A percentile compares a stretch with the other conserved stretches of the same genome.
phyloP scores from a whole-genome alignment of 2,888 invertebrate species.

The Agrochola lota region DNA sequence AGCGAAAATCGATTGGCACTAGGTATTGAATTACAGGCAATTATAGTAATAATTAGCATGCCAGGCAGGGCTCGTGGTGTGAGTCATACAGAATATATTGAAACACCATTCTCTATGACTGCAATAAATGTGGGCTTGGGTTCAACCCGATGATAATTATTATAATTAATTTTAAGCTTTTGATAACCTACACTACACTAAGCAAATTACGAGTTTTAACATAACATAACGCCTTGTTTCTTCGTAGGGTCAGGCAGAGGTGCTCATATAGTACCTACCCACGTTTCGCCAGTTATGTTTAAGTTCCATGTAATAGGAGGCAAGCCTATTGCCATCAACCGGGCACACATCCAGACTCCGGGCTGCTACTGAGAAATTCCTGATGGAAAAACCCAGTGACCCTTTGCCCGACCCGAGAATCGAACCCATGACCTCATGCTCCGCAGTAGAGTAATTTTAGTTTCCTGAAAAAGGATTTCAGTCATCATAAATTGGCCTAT shows the following conservation, averaged over 20 bases:
- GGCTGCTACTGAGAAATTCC: too few species aligned
- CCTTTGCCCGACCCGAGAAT: too few species aligned
- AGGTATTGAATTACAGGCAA: constrained; percentile 1
- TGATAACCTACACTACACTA: not conserved
- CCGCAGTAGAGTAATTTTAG: not conserved
- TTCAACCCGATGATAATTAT: not conserved
- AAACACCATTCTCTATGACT: not conserved
- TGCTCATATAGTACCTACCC: too few species aligned
- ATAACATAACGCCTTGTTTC: too few species aligned
- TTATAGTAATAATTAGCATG: constrained; percentile 1
- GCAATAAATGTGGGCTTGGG: constrained; percentile 4
- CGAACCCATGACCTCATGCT: too few species aligned
- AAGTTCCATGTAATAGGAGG: too few species aligned
- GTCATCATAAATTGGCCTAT: not conserved
- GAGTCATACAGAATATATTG: constrained; percentile 12
- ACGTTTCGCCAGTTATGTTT: too few species aligned
- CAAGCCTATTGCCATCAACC: too few species aligned
- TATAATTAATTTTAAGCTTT: not conserved
- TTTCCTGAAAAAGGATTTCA: not conserved
- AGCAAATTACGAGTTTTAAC: not conserved
- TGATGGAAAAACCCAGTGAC: too few species aligned
- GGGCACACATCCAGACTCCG: too few species aligned
- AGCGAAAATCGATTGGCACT: constrained; percentile 9
- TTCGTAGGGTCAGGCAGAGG: too few species aligned
- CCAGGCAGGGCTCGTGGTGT: not conserved